phyloP scores from a whole-genome alignment of 1,140 invertebrate species.

The Ceratosolen solmsi region DNA sequence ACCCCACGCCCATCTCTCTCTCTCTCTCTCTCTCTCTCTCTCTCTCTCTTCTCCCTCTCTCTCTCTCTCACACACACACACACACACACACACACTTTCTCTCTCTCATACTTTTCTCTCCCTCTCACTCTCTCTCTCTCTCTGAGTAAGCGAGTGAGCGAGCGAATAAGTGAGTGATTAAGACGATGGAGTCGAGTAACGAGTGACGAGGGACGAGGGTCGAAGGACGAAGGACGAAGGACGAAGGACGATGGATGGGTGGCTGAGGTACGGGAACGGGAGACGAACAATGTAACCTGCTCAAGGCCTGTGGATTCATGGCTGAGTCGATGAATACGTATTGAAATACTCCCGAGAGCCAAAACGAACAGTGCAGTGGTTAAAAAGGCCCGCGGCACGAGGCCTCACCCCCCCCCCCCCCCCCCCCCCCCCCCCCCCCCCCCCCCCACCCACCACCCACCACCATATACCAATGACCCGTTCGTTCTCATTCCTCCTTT shows the following conservation, averaged over 20 bases:
- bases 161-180: background rate
- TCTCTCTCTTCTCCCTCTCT: no score
- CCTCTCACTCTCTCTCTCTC: background rate
- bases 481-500: background rate
- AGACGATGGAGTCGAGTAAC: no score
- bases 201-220: no score
- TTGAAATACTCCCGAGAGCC: conserved; percentile 68
- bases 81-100: no score
- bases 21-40: no score
- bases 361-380: conserved; percentile 57
- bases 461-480: no score
- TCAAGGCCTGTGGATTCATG: conserved; percentile 59
- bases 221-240: background rate
- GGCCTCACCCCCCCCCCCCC: no score
- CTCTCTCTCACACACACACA: no score
- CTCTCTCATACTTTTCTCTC: no score
- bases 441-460: background rate
- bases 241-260: background rate
- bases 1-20: no score
- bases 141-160: background rate
- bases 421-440: no score
- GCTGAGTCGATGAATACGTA: conserved; percentile 57
- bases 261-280: no score
- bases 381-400: background rate
- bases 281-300: background rate